Conservation (phyloP, 2,888 invertebrate genomes). For the Ceraclea dissimilis region DNA sequence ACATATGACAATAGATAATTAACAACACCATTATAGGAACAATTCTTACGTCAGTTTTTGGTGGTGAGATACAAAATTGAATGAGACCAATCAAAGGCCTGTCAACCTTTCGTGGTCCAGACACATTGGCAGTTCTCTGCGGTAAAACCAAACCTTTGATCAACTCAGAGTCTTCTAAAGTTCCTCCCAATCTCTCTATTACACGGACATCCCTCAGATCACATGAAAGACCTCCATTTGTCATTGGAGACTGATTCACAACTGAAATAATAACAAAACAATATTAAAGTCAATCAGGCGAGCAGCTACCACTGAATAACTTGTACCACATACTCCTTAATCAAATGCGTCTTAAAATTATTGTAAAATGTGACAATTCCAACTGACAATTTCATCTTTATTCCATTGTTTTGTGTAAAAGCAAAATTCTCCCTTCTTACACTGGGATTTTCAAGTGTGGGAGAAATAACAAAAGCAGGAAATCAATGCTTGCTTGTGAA, state of each 20-base stretch:
- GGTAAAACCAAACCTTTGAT: constrained; percentile 94
- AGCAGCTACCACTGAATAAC: no score
- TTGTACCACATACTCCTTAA: no score
- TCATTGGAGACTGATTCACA: constrained; percentile 45
- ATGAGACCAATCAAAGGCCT: constrained; percentile 98
- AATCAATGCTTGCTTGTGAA: not conserved
- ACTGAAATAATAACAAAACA: constrained; percentile 31
- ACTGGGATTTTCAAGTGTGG: no score
- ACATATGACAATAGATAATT: not conserved
- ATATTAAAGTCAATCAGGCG: not conserved
- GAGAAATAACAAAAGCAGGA: no score
- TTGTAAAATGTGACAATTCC: no score
- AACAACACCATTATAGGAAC: not conserved
- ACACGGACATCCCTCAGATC: constrained; percentile 95
- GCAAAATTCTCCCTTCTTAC: no score
- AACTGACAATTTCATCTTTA: no score
- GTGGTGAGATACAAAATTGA: constrained; percentile 99
- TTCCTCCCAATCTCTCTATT: constrained; percentile 94
- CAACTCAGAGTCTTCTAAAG: constrained; percentile 94
- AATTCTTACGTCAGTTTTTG: constrained; percentile 87
- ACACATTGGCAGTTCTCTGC: constrained; percentile 79
- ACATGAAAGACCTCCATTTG: constrained; percentile 25
- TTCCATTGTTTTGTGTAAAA: no score
- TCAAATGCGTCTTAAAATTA: no score
- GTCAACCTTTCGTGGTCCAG: constrained; percentile 89